Evolutionary conservation across 2,113 vertebrate species (phyloP), one percentile per base, ranked within the genome.

Genomic region (Notothenia coriiceps): DNA sequence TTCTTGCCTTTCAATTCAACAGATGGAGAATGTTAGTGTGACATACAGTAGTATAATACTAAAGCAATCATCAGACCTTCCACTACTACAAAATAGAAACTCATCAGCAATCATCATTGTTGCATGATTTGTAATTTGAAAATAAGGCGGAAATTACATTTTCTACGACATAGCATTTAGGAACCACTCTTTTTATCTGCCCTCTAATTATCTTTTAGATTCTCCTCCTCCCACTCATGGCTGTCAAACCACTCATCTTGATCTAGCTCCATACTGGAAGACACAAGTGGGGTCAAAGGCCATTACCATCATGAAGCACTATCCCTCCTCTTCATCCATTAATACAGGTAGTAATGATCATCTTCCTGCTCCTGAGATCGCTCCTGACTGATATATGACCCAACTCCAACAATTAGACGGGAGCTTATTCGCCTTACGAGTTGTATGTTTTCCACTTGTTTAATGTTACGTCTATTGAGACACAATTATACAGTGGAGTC

Each of bases 251-350:
- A 79, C 80, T 93, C 91, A 83, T 92, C 92, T 92, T 86, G 83
- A 91, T 91, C 92, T 70, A 80, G 91, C 88, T 79, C 83, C 84
- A 57, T 71, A 29, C 80, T 59, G 82, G 75, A 80, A 78, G 61
- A 79, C 85, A 77, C 54, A 67, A 84, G 84, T 67, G 70, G 84
- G 92, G 90, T 92, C 91, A 93, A 79, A 88, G 83, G 80, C 67
- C 74, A 69, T 20, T 10, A 57, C 71, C 79, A 88, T 88, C 74
- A 76, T 78, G 84, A 89, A 89, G 86, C 85, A 81, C 82, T 74
- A 86, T 93, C 87, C 88, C 90, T 89, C 87, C 86, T 77, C 89
- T 89, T 89, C 90, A 74, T 84, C 85, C 88, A 85, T 93, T 89
- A 90, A 86, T 82, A 74, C 76, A 83, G 77, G 80, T 85, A 78